Base-by-base conservation (phyloP, 64 coral and sea anemone genomes). In the Stichodactyla mertensii region DNA sequence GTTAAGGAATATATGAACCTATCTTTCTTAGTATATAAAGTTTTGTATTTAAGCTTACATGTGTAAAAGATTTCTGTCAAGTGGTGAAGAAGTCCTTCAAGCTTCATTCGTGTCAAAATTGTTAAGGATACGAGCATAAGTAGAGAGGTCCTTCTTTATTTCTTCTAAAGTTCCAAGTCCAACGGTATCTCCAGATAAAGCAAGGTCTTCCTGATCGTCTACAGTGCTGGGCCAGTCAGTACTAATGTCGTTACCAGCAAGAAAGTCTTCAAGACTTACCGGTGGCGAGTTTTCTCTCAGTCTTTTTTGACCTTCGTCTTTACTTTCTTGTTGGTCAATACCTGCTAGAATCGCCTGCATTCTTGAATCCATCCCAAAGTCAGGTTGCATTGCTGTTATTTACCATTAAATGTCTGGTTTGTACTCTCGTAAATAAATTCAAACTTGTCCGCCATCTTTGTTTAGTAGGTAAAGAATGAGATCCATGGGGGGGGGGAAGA, bases 111-210 rank as follows among this genome's bases (percentile, higher is more conserved):
- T 15, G 56, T 58, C 14, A 58, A 58, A 58, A 58, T 15, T 58
- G 1, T 74, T 4, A 86, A 79, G 94, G 94, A 97, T 97, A 97
- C 94, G 91, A 14, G 94, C 91, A 90, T 93, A 90, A 19, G 23
- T 9, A 77, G 77, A 84, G 0, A 97, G 58, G 59, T 97, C 94
- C 0, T 86, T 71, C 71, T 83, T 90, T 11, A 97, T 97, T 88
- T 97, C 91, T 71, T 97, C 87, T 52, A 97, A 89, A 90, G 91
- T 88, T 82, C 94, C 94, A 16, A 97, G 80, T 86, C 94, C 94
- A 16, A 88, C 91, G 16, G 91, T 87, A 55, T 92, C 71, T 11
- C 90, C 60, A 54, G 91, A 80, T 26, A 97, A 31, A 51, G 78
- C 86, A 24, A 90, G 80, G 22, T 97, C 61, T 79, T 81, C 86